phyloP scores from a whole-genome alignment of 2,888 invertebrate genomes.

The Patella pellucida region DNA sequence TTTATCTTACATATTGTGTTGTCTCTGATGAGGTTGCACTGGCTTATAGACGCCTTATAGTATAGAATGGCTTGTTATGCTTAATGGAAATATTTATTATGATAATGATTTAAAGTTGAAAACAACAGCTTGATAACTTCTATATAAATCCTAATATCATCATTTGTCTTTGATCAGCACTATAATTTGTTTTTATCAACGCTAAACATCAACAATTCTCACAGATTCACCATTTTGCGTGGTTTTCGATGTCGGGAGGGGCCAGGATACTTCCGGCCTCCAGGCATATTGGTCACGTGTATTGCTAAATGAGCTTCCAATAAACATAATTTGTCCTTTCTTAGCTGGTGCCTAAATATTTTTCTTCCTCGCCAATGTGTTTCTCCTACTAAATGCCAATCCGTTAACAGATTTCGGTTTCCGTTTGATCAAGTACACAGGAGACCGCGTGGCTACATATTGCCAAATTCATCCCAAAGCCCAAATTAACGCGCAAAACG shows the following conservation, averaged over 20 bases:
- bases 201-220: neutral
- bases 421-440: too few relatives aligned
- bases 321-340: neutral
- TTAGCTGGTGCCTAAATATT: neutral
- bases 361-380: slow-evolving; percentile 1
- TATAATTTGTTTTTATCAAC: slow-evolving; percentile 1
- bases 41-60: too few relatives aligned
- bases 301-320: neutral
- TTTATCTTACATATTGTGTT: too few relatives aligned
- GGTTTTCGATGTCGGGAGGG: slow-evolving; percentile 9
- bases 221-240: neutral
- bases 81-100: too few relatives aligned
- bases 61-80: too few relatives aligned
- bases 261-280: neutral
- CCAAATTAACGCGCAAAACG: too few relatives aligned
- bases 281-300: neutral
- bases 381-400: neutral
- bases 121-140: too few relatives aligned
- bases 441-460: too few relatives aligned
- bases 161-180: neutral
- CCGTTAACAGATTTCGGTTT: too few relatives aligned
- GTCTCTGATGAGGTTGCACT: too few relatives aligned
- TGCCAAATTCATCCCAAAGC: too few relatives aligned
- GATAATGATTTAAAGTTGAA: too few relatives aligned
- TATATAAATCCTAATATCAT: neutral